These are phyloP conservation scores for Euplexia lucipara DNA, from an alignment of 2,888 invertebrate genomes.

Conservation along the genomic window DNA sequence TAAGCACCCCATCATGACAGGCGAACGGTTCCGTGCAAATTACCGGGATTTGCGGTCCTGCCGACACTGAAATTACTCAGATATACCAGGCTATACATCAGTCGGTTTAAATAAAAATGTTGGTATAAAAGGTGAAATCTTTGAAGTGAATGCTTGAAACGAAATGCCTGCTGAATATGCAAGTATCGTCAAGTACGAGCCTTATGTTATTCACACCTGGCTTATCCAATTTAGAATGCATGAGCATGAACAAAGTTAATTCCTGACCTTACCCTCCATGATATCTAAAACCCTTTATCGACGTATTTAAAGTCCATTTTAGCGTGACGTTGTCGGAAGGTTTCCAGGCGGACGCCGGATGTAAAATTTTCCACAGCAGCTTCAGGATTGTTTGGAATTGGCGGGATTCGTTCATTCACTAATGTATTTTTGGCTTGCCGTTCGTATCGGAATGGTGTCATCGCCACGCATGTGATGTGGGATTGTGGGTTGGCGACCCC, in stretches of 20 bases:
- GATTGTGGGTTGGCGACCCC: slow-evolving; percentile 84
- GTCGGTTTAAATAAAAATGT: slow-evolving; percentile 19
- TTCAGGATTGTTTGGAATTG: slow-evolving; percentile 75
- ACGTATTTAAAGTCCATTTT: slow-evolving; percentile 68
- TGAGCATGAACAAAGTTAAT: slow-evolving; percentile 30
- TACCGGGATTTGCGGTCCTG: slow-evolving; percentile 66
- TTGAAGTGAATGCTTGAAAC: background rate
- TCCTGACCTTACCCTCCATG: slow-evolving; percentile 31
- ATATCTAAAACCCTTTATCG: slow-evolving; percentile 43
- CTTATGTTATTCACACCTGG: slow-evolving; percentile 44
- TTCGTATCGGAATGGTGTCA: slow-evolving; percentile 81
- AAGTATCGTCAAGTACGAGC: slow-evolving; percentile 14
- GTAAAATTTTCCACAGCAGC: slow-evolving; percentile 86
- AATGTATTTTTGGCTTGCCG: slow-evolving; percentile 83
- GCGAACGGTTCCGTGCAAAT: slow-evolving; percentile 66
- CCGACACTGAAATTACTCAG: slow-evolving; percentile 56
- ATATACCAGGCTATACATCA: slow-evolving; percentile 44
- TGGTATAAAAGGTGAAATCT: slow-evolving; percentile 8
- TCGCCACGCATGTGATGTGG: slow-evolving; percentile 77
- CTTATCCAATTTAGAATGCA: slow-evolving; percentile 44
- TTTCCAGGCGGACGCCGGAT: slow-evolving; percentile 76
- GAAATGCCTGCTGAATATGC: slow-evolving; percentile 14
- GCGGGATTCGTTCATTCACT: slow-evolving; percentile 77
- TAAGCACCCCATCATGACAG: slow-evolving; percentile 63
- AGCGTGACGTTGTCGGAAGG: slow-evolving; percentile 65